phyloP scores from a whole-genome alignment of 2,888 invertebrate genomes.

The Morpho deidamia region DNA sequence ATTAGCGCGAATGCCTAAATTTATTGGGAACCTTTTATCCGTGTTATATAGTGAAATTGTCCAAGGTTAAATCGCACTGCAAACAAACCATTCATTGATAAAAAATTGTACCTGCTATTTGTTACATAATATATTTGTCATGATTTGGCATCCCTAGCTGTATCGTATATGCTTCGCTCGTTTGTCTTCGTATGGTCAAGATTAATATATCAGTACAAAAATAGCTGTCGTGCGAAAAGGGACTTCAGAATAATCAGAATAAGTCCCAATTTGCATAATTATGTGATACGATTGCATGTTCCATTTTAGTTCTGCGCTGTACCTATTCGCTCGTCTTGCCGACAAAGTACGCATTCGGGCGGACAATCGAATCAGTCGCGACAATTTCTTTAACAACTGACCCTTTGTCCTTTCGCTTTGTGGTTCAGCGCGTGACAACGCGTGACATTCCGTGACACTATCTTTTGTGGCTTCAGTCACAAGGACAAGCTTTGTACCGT shows the following conservation, averaged over 20 bases:
- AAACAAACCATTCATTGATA: no score
- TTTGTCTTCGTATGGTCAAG: constrained; percentile 4
- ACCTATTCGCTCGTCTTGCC: constrained; percentile 22
- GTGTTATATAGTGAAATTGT: no score
- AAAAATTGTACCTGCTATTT: background rate
- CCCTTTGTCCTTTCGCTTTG: constrained; percentile 40
- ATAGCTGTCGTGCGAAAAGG: constrained; percentile 1
- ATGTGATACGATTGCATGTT: background rate
- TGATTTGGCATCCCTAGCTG: background rate
- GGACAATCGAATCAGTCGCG: constrained; percentile 63
- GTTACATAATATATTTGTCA: background rate
- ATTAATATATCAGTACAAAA: constrained; percentile 5
- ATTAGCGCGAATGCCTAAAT: no score
- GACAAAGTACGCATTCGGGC: constrained; percentile 59
- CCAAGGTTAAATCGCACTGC: no score
- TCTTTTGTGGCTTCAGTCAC: constrained; percentile 22
- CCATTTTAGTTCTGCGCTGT: constrained; percentile 10
- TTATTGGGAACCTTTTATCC: no score
- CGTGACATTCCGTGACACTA: constrained; percentile 31
- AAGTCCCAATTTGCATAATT: constrained; percentile 2
- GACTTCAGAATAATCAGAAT: constrained; percentile 1
- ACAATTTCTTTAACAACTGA: constrained; percentile 47
- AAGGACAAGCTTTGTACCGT: constrained; percentile 20
- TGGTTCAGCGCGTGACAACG: constrained; percentile 24
- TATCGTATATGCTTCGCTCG: background rate